Evolutionary conservation across 2,888 invertebrate genomes (phyloP).

Genomic region (Perizoma flavofasciatum): DNA sequence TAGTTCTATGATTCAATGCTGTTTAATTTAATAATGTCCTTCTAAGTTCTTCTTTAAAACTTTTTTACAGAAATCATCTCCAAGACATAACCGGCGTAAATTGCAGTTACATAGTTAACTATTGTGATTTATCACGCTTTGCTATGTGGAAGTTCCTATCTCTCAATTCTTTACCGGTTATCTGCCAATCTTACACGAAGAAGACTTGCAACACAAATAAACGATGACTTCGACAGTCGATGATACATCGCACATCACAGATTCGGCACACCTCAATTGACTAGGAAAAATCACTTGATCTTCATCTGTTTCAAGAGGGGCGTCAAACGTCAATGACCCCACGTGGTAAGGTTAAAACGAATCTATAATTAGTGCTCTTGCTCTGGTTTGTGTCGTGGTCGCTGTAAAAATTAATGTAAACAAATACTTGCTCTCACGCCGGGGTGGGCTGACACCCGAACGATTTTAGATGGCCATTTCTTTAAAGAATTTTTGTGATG

Average conservation of each 20-base stretch:
- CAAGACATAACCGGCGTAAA: too few relatives aligned
- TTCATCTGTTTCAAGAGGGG: constrained; percentile 36
- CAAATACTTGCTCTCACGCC: constrained; percentile 75
- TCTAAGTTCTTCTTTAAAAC: too few relatives aligned
- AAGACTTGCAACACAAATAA: constrained; percentile 5
- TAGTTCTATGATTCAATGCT: too few relatives aligned
- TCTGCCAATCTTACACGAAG: background rate
- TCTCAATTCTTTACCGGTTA: too few relatives aligned
- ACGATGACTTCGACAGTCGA: constrained; percentile 13
- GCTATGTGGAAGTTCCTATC: too few relatives aligned
- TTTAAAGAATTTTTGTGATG: constrained; percentile 7
- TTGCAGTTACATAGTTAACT: too few relatives aligned
- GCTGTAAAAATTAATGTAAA: constrained; percentile 82
- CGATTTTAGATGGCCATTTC: constrained; percentile 22
- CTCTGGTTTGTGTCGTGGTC: constrained; percentile 81
- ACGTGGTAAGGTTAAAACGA: constrained; percentile 70
- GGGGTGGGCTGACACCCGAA: constrained; percentile 66
- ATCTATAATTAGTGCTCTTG: constrained; percentile 77
- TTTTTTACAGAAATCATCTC: too few relatives aligned
- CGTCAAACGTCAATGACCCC: constrained; percentile 71
- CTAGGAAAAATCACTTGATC: constrained; percentile 39
- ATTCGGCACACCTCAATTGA: constrained; percentile 30
- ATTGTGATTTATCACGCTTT: too few relatives aligned
- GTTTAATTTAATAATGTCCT: too few relatives aligned
- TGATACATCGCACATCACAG: constrained; percentile 26